Base-by-base conservation (phyloP, 2,797 vertebrate genomes). In the Hydrolagus colliei region DNA sequence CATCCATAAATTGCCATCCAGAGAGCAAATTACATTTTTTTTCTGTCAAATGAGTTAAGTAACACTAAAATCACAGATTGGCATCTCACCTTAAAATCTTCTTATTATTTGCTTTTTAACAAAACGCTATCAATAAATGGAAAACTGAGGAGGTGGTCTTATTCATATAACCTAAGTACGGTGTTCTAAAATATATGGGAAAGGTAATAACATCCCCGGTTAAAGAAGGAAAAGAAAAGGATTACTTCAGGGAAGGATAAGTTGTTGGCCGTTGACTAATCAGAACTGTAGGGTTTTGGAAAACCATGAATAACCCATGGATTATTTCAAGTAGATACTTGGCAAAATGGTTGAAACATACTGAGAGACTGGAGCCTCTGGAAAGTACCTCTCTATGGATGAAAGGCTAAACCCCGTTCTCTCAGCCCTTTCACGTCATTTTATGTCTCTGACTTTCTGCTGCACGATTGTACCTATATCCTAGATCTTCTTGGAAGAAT, bases 251-350 rank as follows among this genome's bases (percentile, higher is more conserved):
- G 16, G 7, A 77, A 77, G 75, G 41, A 77, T 77, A 77, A 82
- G 79, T 67, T 32, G 14, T 6, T 32, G 18, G 62, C 35, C 35
- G 22, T 67, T 27, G 14, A 27, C 79, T 67, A 20, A 32, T 82
- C 68, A 20, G 79, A 32, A 82, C 35, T 82, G 27, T 27, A 80
- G 78, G 65, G 63, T 68, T 82, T 65, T 41, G 27, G 35, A 2
- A 14, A 20, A 27, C 14, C 35, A 32, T 35, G 14, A 27, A 27
- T 27, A 27, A 27, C 27, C 27, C 27, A 27, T 67, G 79, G 63
- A 35, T 82, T 82, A 82, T 67, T 41, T 82, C 79, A 82, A 82
- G 27, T 82, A 67, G 63, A 32, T 62, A 67, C 63, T 82, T 82
- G 13, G 79, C 16, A 82, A 68, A 82, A 67, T 35, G 62, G 65